Conservation (phyloP, 2,113 vertebrate species). For the Etheostoma spectabile region DNA sequence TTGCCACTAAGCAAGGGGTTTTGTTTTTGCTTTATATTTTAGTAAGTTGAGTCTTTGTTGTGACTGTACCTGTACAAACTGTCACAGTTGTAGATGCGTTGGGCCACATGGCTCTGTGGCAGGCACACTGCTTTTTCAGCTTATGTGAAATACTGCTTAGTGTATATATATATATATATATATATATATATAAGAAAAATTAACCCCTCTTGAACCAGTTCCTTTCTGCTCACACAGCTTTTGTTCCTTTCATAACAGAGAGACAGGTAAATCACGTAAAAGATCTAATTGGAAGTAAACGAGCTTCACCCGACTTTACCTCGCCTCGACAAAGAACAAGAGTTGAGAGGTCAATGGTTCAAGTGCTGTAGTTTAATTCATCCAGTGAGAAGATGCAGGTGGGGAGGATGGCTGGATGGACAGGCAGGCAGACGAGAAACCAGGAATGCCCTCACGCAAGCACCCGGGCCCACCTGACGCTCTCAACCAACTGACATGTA, state of each 20-base stretch:
- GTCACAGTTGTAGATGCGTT: background rate
- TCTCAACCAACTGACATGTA: background rate
- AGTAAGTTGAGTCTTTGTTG: background rate
- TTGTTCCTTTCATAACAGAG: conserved; percentile 34
- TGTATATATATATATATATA: too few species aligned
- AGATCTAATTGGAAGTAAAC: conserved; percentile 2
- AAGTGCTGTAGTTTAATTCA: background rate
- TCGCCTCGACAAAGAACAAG: background rate
- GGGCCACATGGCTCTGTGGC: background rate
- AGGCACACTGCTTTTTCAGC: background rate
- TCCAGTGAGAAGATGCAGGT: background rate
- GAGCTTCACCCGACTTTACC: background rate
- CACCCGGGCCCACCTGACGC: background rate
- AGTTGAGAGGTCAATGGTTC: background rate
- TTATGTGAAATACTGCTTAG: conserved; percentile 14
- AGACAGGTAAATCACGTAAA: background rate
- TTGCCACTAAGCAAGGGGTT: background rate
- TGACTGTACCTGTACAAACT: background rate
- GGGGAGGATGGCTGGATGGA: background rate
- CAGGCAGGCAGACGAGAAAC: background rate
- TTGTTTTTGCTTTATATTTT: conserved; percentile 38
- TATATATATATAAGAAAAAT: background rate
- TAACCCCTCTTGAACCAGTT: background rate
- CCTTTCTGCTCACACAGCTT: background rate
- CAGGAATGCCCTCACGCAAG: background rate